phyloP scores from a whole-genome alignment of 2,113 vertebrate genomes.

The Protobothrops mucrosquamatus region DNA sequence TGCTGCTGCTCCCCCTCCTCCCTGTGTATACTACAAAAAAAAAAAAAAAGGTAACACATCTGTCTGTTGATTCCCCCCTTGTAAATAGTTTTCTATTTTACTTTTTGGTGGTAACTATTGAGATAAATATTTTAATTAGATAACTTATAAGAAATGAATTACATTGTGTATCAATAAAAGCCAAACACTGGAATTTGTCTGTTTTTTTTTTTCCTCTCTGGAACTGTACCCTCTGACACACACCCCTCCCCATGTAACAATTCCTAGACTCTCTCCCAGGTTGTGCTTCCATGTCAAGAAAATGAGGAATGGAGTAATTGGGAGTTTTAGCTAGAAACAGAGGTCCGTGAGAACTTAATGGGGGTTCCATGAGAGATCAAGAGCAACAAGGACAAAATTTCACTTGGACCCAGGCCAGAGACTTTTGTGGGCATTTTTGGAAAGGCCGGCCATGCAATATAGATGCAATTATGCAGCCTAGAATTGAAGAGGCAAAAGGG shows the following conservation, averaged over 20 bases:
- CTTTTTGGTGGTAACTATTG: slow-evolving; percentile 72
- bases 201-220: not conserved
- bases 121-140: slow-evolving; percentile 81
- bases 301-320: not conserved
- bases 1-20: not conserved
- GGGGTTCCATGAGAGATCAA: not conserved
- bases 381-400: not conserved
- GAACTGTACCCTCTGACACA: not conserved
- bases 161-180: slow-evolving; percentile 74
- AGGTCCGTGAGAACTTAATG: not conserved
- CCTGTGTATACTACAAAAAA: slow-evolving; percentile 4
- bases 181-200: slow-evolving; percentile 25
- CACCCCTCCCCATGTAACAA: not conserved
- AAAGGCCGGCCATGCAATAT: not conserved
- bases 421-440: not conserved
- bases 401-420: not conserved
- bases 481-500: not conserved
- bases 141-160: slow-evolving; percentile 74
- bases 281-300: not conserved
- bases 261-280: not conserved
- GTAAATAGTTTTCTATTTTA: slow-evolving; percentile 79
- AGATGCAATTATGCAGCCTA: not conserved
- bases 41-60: slow-evolving; percentile 45
- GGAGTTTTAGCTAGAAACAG: not conserved
- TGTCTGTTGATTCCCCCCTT: slow-evolving; percentile 68